phyloP scores from a whole-genome alignment of 1,140 invertebrate species.

The Pinna nobilis region DNA sequence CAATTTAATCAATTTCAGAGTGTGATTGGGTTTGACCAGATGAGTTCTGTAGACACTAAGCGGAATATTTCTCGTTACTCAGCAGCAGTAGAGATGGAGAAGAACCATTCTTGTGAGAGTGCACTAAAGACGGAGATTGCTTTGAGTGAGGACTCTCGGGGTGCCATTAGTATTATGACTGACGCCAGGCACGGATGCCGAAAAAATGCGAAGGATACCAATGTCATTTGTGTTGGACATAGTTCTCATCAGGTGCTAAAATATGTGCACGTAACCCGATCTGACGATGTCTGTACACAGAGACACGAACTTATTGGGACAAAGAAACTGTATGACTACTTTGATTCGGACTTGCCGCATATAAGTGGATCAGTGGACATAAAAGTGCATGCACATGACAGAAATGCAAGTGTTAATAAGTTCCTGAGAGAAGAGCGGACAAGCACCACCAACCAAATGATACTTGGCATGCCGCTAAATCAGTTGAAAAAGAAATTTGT shows the following conservation, averaged over 20 bases:
- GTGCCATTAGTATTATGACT: constrained; percentile 2
- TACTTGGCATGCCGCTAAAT: constrained; percentile 29
- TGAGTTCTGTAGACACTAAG: not conserved
- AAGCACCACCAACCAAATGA: constrained; percentile 14
- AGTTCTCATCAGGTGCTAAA: not conserved
- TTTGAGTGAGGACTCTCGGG: no score
- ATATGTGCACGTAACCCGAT: not conserved
- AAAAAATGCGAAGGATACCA: constrained; percentile 1
- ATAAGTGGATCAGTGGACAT: not conserved
- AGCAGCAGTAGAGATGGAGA: not conserved
- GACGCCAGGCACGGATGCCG: constrained; percentile 15
- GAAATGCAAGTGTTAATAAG: constrained; percentile 29
- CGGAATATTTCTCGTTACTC: not conserved
- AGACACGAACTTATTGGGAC: not conserved
- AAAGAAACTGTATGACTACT: constrained; percentile 5
- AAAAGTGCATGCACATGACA: constrained; percentile 29
- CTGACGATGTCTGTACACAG: not conserved
- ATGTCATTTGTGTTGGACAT: constrained; percentile 4
- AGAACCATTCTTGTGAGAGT: not conserved
- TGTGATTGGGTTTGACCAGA: not conserved
- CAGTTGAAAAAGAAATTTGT: not conserved
- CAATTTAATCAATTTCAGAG: not conserved
- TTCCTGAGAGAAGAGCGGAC: constrained; percentile 2
- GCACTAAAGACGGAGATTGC: not conserved
- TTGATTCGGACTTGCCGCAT: not conserved